phyloP scores from a whole-genome alignment of 2,888 invertebrate genomes.

The Eretmocerus hayati region DNA sequence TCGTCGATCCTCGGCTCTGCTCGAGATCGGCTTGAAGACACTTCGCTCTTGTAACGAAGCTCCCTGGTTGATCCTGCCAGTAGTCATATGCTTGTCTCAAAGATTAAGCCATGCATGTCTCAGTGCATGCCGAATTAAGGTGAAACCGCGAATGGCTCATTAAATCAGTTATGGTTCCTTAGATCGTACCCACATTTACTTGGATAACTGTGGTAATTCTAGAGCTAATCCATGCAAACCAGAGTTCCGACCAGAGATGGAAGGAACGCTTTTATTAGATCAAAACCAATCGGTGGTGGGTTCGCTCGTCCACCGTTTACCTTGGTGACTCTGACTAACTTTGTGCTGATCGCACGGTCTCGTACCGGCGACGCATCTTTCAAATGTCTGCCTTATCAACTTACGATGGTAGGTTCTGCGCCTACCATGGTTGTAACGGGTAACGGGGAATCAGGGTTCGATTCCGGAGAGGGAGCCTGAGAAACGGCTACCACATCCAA shows the following conservation, averaged over 20 bases:
- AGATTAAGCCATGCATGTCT: constrained; percentile 64
- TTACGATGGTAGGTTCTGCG: constrained; percentile 31
- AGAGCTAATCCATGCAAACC: constrained; percentile 60
- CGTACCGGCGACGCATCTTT: constrained; percentile 52
- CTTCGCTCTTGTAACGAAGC: constrained; percentile 22
- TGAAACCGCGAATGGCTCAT: constrained; percentile 58
- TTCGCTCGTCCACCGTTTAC: constrained; percentile 41
- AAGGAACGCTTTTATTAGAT: constrained; percentile 38
- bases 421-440: constrained; percentile 50
- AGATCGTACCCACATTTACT: constrained; percentile 49
- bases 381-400: constrained; percentile 63
- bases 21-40: not conserved
- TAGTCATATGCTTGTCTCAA: constrained; percentile 61
- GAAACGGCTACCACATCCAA: constrained; percentile 65
- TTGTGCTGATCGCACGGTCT: constrained; percentile 38
- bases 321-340: constrained; percentile 50
- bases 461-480: constrained; percentile 67
- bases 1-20: not conserved
- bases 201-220: constrained; percentile 61
- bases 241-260: constrained; percentile 47
- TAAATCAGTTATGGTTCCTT: constrained; percentile 56
- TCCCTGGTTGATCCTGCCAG: constrained; percentile 49
- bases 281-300: constrained; percentile 45
- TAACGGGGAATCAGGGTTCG: constrained; percentile 71
- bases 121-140: constrained; percentile 54